Evolutionary conservation across 2,888 invertebrate genomes (phyloP), one percentile per base, ranked within the genome.

Genomic region (Dichetophora obliterata): DNA sequence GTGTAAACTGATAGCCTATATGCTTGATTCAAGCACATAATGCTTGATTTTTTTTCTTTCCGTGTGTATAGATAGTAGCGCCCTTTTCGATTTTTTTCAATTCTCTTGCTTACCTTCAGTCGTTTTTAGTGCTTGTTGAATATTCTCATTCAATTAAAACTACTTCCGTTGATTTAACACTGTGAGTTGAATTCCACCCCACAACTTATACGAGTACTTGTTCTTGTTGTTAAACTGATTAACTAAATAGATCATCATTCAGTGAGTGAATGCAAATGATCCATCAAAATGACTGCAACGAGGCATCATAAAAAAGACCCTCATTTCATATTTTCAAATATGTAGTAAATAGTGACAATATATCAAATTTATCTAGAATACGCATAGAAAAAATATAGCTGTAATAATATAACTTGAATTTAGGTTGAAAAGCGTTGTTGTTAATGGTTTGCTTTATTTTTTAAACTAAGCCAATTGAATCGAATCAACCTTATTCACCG

Each of bases 231-330:
- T 43, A 5, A 57, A 71, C 27, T 48, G 59, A 73, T 73, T 73
- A 24, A 73, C 63, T 61, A 54, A 66, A 52, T 74, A 37, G 65
- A 63, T 74, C 65, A 63, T 24, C 43, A n/a, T n/a, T n/a, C 16
- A 59, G 37, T 43, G 50, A 5, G 8, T 70, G 37, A 11, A 34
- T n/a, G 57, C 16, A 68, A 68, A 22, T 50, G 50, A 68, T 50
- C 48, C 69, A 69, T 69, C 69, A 69, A 52, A 52, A 50, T 14
- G 66, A 5, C 66, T 9, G 66, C 43, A 43, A 24, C 11, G 27
- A 14, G 27, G 11, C 57, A 59, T 24, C 57, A 68, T 11, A 34
- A 52, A 19, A 52, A 24, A 31, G 66, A 66, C 69, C 69, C 69
- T 54, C 69, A 54, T 69, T 19, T 27, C n/a, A 43, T 66, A 43